Conservation (phyloP, 1,140 invertebrate genomes). For the Drosophila arizonae region DNA sequence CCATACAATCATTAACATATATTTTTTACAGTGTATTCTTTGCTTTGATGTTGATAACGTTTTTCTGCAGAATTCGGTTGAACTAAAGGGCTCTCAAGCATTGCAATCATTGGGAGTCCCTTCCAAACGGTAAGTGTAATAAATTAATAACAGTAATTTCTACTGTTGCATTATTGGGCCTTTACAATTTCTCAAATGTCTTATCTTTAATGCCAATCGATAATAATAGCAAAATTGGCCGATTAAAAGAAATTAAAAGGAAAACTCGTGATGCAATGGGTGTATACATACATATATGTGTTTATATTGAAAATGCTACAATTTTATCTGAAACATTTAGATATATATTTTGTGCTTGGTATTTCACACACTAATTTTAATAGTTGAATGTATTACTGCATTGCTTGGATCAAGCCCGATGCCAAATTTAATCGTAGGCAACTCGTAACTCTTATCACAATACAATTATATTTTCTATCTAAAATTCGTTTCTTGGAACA, state of each 20-base stretch:
- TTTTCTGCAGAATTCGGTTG: background rate
- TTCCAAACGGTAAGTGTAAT: background rate
- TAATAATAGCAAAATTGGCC: too few species aligned
- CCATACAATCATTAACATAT: background rate
- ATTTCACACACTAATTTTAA: background rate
- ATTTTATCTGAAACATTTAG: too few species aligned
- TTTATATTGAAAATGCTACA: too few species aligned
- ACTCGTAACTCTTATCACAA: slow-evolving; percentile 63
- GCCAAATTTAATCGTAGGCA: slow-evolving; percentile 40
- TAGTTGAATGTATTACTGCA: background rate
- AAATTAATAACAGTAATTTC: background rate
- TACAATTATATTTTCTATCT: slow-evolving; percentile 15
- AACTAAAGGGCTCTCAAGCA: background rate
- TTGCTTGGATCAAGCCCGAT: slow-evolving; percentile 54
- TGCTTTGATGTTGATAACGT: background rate
- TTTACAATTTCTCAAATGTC: background rate
- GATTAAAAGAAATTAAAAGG: background rate
- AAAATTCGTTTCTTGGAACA: background rate
- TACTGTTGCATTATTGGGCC: background rate
- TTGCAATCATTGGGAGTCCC: background rate
- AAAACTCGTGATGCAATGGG: background rate
- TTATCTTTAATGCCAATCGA: too few species aligned
- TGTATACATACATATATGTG: too few species aligned
- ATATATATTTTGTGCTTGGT: background rate
- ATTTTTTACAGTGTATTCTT: background rate